These are phyloP conservation scores for Heterotilapia buettikoferi DNA, from an alignment of 2,113 vertebrate species.

Conservation along the genomic window DNA sequence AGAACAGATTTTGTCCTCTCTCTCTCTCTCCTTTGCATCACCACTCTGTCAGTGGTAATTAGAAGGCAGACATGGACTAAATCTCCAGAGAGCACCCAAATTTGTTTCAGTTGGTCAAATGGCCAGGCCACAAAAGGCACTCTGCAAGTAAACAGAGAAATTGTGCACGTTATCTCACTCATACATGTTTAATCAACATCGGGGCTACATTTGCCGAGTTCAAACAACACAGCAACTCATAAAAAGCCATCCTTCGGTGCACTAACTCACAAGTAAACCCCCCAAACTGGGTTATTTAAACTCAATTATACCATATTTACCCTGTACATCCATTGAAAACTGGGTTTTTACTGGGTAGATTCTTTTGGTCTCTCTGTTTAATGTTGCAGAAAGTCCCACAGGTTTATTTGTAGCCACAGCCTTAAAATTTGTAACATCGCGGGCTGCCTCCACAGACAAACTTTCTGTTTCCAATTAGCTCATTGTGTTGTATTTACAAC, in stretches of 20 bases:
- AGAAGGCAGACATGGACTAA: neutral
- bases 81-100: neutral
- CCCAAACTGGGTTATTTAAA: constrained; percentile 5
- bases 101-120: constrained; percentile 11
- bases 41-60: neutral
- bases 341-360: neutral
- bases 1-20: neutral
- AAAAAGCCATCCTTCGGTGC: neutral
- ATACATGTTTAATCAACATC: constrained; percentile 24
- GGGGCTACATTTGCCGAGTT: constrained; percentile 1
- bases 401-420: neutral
- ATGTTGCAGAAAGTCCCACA: neutral
- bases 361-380: neutral
- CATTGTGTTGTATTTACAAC: neutral
- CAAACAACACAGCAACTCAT: constrained; percentile 4
- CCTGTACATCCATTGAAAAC: neutral
- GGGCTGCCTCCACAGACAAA: neutral
- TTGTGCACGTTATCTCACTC: constrained; percentile 6
- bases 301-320: neutral
- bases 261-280: neutral
- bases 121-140: neutral
- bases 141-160: neutral
- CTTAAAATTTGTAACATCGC: neutral
- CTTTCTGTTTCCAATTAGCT: constrained; percentile 25
- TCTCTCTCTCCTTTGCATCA: neutral